Conservation (phyloP, 1,140 invertebrate species). For the Papilio polyxenes region DNA sequence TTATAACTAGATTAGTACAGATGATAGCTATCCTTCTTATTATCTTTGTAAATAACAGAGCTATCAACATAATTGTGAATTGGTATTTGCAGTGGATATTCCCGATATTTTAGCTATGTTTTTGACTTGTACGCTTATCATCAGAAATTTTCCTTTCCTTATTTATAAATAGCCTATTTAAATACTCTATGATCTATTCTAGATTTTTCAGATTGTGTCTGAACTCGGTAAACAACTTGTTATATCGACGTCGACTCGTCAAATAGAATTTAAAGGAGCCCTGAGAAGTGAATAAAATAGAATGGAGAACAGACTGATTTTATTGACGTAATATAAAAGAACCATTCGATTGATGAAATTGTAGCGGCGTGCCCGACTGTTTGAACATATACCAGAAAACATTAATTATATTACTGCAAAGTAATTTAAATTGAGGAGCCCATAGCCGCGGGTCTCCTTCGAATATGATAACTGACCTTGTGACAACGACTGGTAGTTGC, state of each 20-base stretch:
- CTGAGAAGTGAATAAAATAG: constrained; percentile 14
- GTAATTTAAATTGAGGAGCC: no score
- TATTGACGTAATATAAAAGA: constrained; percentile 12
- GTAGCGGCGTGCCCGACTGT: neutral
- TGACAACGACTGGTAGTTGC: neutral
- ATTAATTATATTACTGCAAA: neutral
- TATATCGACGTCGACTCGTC: neutral
- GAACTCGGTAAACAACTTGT: neutral
- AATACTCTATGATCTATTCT: neutral
- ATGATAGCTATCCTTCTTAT: neutral
- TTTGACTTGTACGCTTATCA: no score
- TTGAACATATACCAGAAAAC: neutral
- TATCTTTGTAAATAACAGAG: no score
- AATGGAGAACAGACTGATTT: constrained; percentile 18
- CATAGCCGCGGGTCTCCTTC: no score
- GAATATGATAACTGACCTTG: no score
- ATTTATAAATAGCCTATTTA: neutral
- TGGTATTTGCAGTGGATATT: no score
- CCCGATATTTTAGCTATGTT: no score
- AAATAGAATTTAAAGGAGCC: constrained; percentile 9
- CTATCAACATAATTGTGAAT: no score
- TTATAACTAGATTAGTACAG: neutral
- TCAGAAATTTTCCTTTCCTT: no score
- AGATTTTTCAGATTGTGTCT: neutral
- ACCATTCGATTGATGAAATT: neutral